A percentile compares a stretch with the other conserved stretches of the same genome.
These are phyloP conservation scores for Andrena dorsata DNA, from an alignment of 2,888 invertebrate species.

Conservation along the genomic window DNA sequence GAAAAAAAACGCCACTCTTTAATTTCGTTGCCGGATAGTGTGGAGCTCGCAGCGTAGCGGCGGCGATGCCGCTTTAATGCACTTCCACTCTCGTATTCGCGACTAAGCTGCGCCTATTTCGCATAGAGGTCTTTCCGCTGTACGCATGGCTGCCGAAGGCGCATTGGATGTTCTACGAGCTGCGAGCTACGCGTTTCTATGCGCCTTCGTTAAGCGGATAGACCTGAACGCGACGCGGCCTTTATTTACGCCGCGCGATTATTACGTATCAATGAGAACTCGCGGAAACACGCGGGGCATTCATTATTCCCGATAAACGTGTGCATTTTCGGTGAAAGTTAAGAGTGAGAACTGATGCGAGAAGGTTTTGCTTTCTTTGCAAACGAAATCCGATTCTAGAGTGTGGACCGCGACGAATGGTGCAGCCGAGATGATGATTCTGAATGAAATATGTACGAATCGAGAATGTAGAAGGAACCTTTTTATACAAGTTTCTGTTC, in stretches of 20 bases:
- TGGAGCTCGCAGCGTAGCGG: slow-evolving; percentile 54
- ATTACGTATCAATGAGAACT: slow-evolving; percentile 43
- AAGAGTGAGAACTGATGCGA: background rate
- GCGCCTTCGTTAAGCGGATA: slow-evolving; percentile 58
- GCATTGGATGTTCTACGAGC: slow-evolving; percentile 54
- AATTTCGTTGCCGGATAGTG: slow-evolving; percentile 62
- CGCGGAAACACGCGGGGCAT: slow-evolving; percentile 13
- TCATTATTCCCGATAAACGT: slow-evolving; percentile 5
- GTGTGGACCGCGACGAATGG: no score
- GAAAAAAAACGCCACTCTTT: slow-evolving; percentile 47
- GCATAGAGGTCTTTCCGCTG: slow-evolving; percentile 46
- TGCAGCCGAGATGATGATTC: no score
- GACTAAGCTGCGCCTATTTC: slow-evolving; percentile 60
- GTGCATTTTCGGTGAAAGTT: background rate
- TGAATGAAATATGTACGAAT: no score
- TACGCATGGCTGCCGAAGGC: slow-evolving; percentile 35
- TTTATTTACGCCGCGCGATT: slow-evolving; percentile 42
- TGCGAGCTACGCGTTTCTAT: slow-evolving; percentile 59
- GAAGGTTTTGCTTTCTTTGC: background rate
- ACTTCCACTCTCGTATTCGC: slow-evolving; percentile 61
- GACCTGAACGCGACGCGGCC: slow-evolving; percentile 27
- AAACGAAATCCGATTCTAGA: background rate
- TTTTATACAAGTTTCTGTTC: no score
- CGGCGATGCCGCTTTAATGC: slow-evolving; percentile 64
- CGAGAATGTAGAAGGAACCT: no score